Base-by-base conservation (phyloP, 2,797 vertebrate species). In the Bradypodion ventrale region DNA sequence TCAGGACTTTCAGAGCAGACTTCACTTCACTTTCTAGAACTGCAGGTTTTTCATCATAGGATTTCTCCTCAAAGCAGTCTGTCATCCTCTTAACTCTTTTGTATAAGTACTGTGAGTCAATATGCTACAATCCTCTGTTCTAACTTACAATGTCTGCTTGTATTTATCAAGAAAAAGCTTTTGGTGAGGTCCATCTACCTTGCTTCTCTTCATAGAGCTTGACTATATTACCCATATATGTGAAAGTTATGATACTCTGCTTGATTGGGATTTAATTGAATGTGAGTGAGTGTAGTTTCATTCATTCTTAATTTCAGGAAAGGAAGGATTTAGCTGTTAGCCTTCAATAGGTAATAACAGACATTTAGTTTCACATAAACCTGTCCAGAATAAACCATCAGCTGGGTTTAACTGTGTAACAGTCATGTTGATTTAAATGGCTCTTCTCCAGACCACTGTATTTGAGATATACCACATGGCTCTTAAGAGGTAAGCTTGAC, bases 401-500 rank as follows among this genome's bases (percentile, higher is more conserved):
- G 16, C 40, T 27, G 40, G 13, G 40, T 44, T 63, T 49, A 72
- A 72, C 32, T 35, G 21, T 78, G n/a, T 49, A 62, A 63, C 75
- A 62, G 12, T 49, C 68, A 29, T n/a, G 27, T 69, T 72, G 42
- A 49, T 72, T 78, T 63, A 42, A 40, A 12, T 78, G 42, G 59
- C 42, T 68, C 66, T 42, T 37, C 46, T 70, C 32, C 59, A 63
- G 27, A 37, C 7, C 42, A 63, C n/a, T 10, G 10, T 49, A 2
- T 60, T 37, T 78, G 75, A 37, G 56, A 84, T 59, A 84, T 49
- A 32, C 56, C 42, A 29, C 46, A 46, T 62, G 42, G 65, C 75
- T 72, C 66, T 75, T 37, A 56, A 59, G 66, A 72, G 32, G 40
- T 56, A 29, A 60, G 40, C 87, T 83, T 89, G 19, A 80, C 87